A percentile compares a stretch with the other conserved stretches of the same genome.
These are phyloP conservation scores for Sterna hirundo DNA, from an alignment of 2,113 vertebrate genomes.

Conservation along the genomic window DNA sequence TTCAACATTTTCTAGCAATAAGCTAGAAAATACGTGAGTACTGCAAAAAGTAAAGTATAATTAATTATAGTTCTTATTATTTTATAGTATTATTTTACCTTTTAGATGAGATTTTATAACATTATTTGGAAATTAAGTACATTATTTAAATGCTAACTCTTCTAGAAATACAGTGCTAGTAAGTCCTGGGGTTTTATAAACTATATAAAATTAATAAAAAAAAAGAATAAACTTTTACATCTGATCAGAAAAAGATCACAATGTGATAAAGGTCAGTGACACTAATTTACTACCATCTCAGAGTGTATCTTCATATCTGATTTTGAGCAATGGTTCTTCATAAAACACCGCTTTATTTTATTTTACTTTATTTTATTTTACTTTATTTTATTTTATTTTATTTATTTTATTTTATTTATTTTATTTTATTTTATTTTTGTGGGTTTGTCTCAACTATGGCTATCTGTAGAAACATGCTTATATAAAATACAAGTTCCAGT, in stretches of 20 bases:
- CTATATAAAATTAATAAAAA: neutral
- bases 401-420: neutral
- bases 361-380: neutral
- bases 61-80: neutral
- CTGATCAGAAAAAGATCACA: neutral
- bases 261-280: neutral
- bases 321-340: neutral
- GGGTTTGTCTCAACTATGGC: neutral
- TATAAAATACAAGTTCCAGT: neutral
- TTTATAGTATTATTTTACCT: neutral
- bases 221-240: neutral
- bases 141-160: neutral
- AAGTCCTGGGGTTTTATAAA: neutral
- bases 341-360: neutral
- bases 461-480: neutral
- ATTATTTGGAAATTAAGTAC: neutral
- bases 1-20: neutral
- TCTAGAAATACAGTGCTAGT: neutral
- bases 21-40: neutral
- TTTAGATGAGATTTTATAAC: neutral
- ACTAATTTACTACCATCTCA: neutral
- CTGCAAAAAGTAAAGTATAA: neutral
- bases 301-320: neutral
- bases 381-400: neutral
- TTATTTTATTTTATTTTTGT: neutral